Conservation (phyloP, 2,888 invertebrate genomes). For the Agrochola circellaris region DNA sequence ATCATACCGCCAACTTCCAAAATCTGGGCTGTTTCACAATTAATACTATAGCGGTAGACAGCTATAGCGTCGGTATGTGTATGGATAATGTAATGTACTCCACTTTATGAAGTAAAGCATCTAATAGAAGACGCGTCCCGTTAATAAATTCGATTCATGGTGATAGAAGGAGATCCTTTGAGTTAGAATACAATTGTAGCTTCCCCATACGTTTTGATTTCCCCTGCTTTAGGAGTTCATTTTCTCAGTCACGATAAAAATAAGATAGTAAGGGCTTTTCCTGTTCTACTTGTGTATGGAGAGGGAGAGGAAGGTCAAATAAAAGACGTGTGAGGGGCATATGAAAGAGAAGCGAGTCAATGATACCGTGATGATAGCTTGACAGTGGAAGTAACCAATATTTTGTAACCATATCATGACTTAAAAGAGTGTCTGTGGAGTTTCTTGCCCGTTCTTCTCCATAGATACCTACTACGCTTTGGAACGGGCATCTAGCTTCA, state of each 20-base stretch:
- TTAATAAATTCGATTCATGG: slow-evolving; percentile 52
- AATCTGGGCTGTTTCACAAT: background rate
- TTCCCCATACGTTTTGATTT: slow-evolving; percentile 28
- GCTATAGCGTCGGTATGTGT: background rate
- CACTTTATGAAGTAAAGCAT: slow-evolving; percentile 33
- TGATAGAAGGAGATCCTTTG: slow-evolving; percentile 33
- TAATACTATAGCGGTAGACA: background rate
- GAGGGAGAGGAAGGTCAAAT: too few relatives aligned
- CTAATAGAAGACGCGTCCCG: slow-evolving; percentile 47
- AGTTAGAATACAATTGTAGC: slow-evolving; percentile 39
- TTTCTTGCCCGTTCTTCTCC: too few relatives aligned
- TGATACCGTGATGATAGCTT: too few relatives aligned
- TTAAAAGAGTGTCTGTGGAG: too few relatives aligned
- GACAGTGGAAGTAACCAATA: too few relatives aligned
- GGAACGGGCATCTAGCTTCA: too few relatives aligned
- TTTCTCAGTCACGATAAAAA: slow-evolving; percentile 12
- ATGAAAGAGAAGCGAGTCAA: too few relatives aligned
- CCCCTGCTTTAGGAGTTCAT: background rate
- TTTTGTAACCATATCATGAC: too few relatives aligned
- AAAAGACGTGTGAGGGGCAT: too few relatives aligned
- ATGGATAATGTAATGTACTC: slow-evolving; percentile 26
- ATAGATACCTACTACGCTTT: too few relatives aligned
- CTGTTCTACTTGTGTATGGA: too few relatives aligned
- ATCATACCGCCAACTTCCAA: background rate
- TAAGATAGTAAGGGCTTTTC: background rate